These are phyloP conservation scores for Aptenodytes forsteri DNA, from an alignment of 2,113 vertebrate species.

Conservation along the genomic window DNA sequence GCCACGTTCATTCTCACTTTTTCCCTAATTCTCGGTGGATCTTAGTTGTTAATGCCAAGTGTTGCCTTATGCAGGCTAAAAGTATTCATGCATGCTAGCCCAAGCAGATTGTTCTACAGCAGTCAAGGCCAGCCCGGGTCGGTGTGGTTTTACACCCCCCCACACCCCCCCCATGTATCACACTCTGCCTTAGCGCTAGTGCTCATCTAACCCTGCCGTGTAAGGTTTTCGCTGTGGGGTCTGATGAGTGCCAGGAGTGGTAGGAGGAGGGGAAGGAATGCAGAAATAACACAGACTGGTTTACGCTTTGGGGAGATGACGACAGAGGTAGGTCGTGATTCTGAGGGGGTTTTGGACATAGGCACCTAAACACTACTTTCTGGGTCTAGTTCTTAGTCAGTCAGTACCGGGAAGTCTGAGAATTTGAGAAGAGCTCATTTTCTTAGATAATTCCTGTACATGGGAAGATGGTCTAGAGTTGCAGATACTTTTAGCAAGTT, in stretches of 20 bases:
- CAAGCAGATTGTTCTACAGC: background rate
- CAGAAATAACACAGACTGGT: background rate
- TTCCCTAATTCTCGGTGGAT: background rate
- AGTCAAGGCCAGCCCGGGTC: background rate
- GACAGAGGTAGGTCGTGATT: background rate
- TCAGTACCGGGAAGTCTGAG: background rate
- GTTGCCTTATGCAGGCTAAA: background rate
- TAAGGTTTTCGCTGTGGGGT: background rate
- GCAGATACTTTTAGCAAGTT: background rate
- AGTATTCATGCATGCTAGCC: background rate
- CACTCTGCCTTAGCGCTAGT: background rate
- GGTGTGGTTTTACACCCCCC: background rate
- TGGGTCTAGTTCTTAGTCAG: background rate
- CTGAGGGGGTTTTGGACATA: background rate
- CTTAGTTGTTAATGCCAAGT: background rate
- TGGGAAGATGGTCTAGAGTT: background rate
- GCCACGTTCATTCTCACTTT: background rate
- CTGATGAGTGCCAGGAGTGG: background rate
- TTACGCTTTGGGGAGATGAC: background rate
- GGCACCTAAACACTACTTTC: background rate
- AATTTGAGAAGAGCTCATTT: background rate
- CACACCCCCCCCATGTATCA: fast-evolving
- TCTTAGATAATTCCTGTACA: background rate
- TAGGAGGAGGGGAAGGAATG: background rate
- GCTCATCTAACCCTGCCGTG: background rate